phyloP scores from a whole-genome alignment of 2,888 invertebrate genomes.

The Epsilonema sp. region DNA sequence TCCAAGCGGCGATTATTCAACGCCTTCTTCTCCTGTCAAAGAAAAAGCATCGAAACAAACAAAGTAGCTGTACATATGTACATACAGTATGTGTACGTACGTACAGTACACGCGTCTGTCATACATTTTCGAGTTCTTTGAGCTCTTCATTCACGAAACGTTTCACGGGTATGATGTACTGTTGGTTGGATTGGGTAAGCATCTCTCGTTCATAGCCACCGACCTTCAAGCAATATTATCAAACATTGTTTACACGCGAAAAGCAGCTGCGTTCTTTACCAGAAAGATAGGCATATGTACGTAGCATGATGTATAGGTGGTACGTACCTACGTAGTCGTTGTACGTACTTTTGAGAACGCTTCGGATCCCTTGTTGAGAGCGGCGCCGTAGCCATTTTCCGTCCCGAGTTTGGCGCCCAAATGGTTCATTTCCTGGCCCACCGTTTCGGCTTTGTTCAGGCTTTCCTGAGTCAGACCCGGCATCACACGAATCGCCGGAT shows the following conservation, averaged over 20 bases:
- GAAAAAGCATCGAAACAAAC: too few relatives aligned
- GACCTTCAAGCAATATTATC: not conserved
- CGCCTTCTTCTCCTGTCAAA: conserved; percentile 5
- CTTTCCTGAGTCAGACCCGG: conserved; percentile 4
- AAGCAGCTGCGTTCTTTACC: too few relatives aligned
- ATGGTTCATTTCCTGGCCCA: conserved; percentile 5
- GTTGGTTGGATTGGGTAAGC: not conserved
- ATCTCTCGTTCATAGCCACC: conserved; percentile 6
- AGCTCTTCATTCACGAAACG: conserved; percentile 9
- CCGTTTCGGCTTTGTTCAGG: conserved; percentile 6
- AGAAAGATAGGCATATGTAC: too few relatives aligned
- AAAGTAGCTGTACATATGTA: too few relatives aligned
- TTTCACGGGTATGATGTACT: conserved; percentile 5
- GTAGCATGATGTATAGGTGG: too few relatives aligned
- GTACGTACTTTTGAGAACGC: too few relatives aligned
- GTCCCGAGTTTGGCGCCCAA: conserved; percentile 1
- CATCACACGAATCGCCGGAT: conserved; percentile 9
- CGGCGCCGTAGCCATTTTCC: conserved; percentile 5
- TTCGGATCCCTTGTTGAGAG: too few relatives aligned
- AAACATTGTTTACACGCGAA: too few relatives aligned
- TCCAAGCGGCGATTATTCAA: conserved; percentile 9
- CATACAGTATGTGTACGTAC: too few relatives aligned
- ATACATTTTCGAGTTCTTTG: conserved; percentile 3
- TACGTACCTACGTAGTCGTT: too few relatives aligned
- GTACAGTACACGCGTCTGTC: too few relatives aligned